Base-by-base conservation (phyloP, 2,888 invertebrate species). In the Heliconius erato region DNA sequence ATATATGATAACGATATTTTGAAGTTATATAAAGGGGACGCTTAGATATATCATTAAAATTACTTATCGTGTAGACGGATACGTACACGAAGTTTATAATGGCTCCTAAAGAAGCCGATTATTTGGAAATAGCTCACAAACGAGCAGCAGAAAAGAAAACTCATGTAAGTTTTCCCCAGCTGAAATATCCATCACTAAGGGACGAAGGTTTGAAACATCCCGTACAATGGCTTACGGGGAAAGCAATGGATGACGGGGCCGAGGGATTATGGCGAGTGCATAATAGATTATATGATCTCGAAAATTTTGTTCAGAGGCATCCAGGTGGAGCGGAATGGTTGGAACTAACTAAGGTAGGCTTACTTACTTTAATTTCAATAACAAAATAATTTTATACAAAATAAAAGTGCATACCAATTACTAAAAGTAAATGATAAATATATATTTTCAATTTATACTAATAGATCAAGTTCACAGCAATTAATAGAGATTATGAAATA, bases 281-380 rank as follows among this genome's bases (percentile, higher is more conserved):
- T 86, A 96, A 98, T 91, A 95, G 96, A 72, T 94, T 99, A 35
- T 99, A 99, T 91, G 98, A 99, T 93, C 96, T 99, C 40, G 97
- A 97, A 0, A 96, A 96, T 32, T 99, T 99, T 91, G 95, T 98
- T 9, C 92, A 97, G 6, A 96, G 94, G 74, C 99, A 99, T 96
- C 99, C 99, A 0, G 99, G 99, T 63, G 98, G 99, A 2, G 88
- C 95, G 0, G 97, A 97, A 89, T 98, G 98, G 98, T 89, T 98
- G 79, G 93, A 94, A 63, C 93, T 97, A 74, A 97, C 97, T 1
- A 97, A 97, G 96, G 98, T 97, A 49, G 16, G 40, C 59, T 63
- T n/a, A 16, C 23, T 9, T 40, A 40, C 40, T 40, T 40, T 40
- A 40, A 76, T 68, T 76, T n/a, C n/a, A 35, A 67, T 78, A 54